Evolutionary conservation across 2,888 invertebrate species (phyloP), one percentile per base, ranked within the genome.

Genomic region (Caenorhabditis sulstoni): DNA sequence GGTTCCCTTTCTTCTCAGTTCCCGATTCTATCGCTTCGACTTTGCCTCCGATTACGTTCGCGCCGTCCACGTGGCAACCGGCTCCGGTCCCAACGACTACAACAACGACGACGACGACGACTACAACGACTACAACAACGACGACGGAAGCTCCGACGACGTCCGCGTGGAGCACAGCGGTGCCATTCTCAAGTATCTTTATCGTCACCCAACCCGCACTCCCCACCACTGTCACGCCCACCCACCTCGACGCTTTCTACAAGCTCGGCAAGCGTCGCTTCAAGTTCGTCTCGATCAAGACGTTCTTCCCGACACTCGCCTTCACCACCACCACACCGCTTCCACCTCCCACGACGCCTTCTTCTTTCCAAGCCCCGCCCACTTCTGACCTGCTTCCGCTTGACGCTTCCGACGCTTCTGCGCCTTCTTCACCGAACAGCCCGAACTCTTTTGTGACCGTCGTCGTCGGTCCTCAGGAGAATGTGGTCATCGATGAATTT

Each of bases 221-320:
- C 18, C 39, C 44, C 50, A 37, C 71, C 29, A 53, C 55, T 47
- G 75, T 52, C 61, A 71, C 79, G 61, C 65, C 75, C 7, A 66
- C 64, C n/a, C 75, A 65, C 29, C 64, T 76, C 16, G 64, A 70
- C 45, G 75, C 68, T 61, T 76, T 62, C 50, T 76, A 79, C 55
- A 67, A 73, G 35, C 70, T 79, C 20, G 79, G 79, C 59, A 79
- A 79, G 41, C 68, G 70, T 7, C 74, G 75, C 47, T 79, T 70
- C 61, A 74, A 74, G 53, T 79, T 79, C 55, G 79, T 79, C 20
- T 74, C 74, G 12, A 79, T 79, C 61, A 50, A 53, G 37, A 79
- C 74, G 22, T 79, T 79, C 49, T 22, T 53, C 20, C 65, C n/a
- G n/a, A n/a, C n/a, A n/a, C n/a, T n/a, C n/a, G n/a, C n/a, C n/a